phyloP scores from a whole-genome alignment of 2,797 vertebrate species.

The Lithobates pipiens region DNA sequence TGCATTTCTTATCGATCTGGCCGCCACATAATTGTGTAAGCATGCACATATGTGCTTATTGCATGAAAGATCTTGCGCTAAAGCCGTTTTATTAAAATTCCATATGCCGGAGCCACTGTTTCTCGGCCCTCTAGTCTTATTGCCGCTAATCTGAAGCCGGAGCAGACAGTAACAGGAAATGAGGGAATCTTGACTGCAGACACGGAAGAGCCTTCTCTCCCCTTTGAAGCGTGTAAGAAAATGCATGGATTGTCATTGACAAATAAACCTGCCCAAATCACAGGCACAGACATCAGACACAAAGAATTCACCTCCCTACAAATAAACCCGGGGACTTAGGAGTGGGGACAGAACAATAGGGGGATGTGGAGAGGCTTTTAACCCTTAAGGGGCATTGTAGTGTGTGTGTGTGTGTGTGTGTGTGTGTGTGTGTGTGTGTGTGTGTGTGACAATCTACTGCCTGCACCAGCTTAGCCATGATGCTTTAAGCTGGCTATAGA shows the following conservation, averaged over 20 bases:
- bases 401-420: not conserved
- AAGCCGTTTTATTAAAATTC: constrained; percentile 53
- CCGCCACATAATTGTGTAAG: constrained; percentile 25
- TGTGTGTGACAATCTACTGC: not conserved
- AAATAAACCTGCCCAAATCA: constrained; percentile 49
- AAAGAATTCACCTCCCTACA: constrained; percentile 40
- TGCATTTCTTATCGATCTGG: not conserved
- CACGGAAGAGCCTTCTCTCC: constrained; percentile 21
- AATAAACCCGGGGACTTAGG: not conserved
- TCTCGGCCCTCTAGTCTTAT: constrained; percentile 37
- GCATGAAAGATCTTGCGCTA: constrained; percentile 16
- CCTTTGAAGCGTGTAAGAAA: constrained; percentile 57
- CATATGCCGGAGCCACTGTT: constrained; percentile 44
- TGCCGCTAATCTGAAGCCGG: constrained; percentile 50
- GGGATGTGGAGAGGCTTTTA: constrained; percentile 2
- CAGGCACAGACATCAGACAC: constrained; percentile 40
- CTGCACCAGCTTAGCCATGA: no score
- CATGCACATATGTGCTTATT: constrained; percentile 19
- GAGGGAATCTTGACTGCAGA: constrained; percentile 54
- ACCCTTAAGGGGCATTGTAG: not conserved
- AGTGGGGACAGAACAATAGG: constrained; percentile 1
- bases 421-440: no score
- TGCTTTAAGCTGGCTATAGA: no score
- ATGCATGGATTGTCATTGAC: constrained; percentile 53
- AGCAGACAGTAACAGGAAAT: constrained; percentile 60